Evolutionary conservation across 2,888 invertebrate species (phyloP), one percentile per base, ranked within the genome.

Genomic region (Drosophila recens): DNA sequence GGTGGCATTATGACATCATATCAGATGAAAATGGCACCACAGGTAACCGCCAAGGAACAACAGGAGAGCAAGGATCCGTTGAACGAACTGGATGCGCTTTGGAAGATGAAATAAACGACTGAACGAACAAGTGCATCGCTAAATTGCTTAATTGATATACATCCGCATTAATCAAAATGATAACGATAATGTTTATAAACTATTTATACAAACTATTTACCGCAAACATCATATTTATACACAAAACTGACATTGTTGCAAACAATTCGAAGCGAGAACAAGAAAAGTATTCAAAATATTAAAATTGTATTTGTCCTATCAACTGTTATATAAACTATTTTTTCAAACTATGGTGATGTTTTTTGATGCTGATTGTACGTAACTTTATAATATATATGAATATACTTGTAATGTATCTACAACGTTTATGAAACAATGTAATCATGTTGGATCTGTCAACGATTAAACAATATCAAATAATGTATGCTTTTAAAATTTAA

Each of bases 41-140:
- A 91, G 53, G 89, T 89, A 17, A 91, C 88, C 10, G 89, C 92
- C 9, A 91, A 91, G 67, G 92, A 92, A 49, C 92, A 93, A 63
- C 91, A 92, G 67, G 92, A 92, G 76, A 79, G 94, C 91, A 95
- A 94, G 84, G 98, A 98, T 93, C 98, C 98, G 0, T 94, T 98
- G 27, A 97, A 96, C 92, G 96, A 96, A 86, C 93, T 98, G 27
- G 98, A 98, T 93, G 98, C 98, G 0, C 93, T 98, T 57, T 98
- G 98, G 98, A 97, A 97, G 72, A 94, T 97, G 88, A 97, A 97
- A 92, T 95, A 95, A 36, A 23, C 17, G 61, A 57, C 48, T 65
- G 74, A 80, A 65, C 73, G 71, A 85, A 57, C 40, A 64, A 45
- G 23, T 59, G 73, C 78, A 52, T 54, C 56, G 73, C 52, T 59